Percentiles rank a stretch among this genome's conserved stretches.
phyloP scores from a whole-genome alignment of 2,797 vertebrate genomes.

The Amblyraja radiata region DNA sequence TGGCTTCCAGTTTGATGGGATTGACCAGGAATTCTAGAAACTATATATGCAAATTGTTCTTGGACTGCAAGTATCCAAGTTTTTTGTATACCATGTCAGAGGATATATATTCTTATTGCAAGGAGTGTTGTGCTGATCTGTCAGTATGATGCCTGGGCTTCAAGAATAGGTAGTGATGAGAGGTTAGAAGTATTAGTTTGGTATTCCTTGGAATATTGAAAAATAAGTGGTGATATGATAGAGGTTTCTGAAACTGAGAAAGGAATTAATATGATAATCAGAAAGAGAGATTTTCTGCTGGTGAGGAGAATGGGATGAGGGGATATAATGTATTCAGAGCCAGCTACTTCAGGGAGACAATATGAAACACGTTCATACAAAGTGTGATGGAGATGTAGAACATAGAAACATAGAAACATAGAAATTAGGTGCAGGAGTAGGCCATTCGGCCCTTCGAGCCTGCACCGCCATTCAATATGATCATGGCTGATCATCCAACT shows the following conservation, averaged over 20 bases:
- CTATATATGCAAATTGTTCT: too few relatives aligned
- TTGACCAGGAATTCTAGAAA: too few relatives aligned
- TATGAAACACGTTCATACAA: background rate
- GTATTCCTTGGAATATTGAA: background rate
- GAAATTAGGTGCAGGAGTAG: too few relatives aligned
- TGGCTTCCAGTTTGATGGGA: too few relatives aligned
- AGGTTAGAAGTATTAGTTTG: background rate
- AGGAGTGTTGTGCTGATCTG: background rate
- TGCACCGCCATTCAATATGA: too few relatives aligned
- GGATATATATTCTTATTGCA: background rate
- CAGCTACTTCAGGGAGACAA: background rate
- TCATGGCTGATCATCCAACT: too few relatives aligned
- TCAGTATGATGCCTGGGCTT: background rate
- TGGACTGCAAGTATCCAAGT: too few relatives aligned
- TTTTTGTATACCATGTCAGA: background rate
- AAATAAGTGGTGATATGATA: background rate
- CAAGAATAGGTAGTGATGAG: too few relatives aligned
- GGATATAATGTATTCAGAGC: background rate
- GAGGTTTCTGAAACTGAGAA: background rate
- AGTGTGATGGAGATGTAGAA: background rate
- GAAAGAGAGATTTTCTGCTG: background rate
- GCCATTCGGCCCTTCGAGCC: too few relatives aligned
- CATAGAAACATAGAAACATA: too few relatives aligned
- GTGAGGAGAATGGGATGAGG: background rate
- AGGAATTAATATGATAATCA: background rate